Evolutionary conservation across 2,797 vertebrate species (phyloP).

Genomic region (Aldrovandia affinis): DNA sequence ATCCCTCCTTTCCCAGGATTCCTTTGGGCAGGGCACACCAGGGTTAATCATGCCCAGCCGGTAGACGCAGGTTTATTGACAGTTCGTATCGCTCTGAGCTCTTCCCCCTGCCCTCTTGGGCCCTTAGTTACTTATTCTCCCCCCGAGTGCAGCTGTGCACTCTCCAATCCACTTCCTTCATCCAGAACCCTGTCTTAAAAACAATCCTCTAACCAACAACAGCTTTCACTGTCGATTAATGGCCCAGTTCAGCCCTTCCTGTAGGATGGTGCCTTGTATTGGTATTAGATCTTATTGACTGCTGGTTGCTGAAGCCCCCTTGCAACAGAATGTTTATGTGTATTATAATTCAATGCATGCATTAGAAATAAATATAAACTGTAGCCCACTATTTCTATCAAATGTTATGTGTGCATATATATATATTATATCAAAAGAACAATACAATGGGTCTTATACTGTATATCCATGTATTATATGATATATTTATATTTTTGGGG

Average conservation of each 20-base stretch:
- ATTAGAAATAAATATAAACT: neutral
- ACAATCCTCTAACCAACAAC: neutral
- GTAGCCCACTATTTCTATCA: neutral
- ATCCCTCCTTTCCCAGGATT: slow-evolving; percentile 14
- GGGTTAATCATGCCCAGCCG: neutral
- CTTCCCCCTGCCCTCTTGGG: neutral
- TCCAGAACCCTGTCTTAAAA: neutral
- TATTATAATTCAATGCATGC: neutral
- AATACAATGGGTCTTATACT: neutral
- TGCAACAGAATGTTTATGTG: neutral
- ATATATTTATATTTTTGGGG: too few species aligned
- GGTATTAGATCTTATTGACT: neutral
- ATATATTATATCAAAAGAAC: neutral
- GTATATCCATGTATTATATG: neutral
- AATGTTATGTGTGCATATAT: too few species aligned
- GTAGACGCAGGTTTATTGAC: slow-evolving; percentile 4
- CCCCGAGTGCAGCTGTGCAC: neutral
- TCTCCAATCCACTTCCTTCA: neutral
- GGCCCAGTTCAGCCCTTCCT: neutral
- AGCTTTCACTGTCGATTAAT: neutral
- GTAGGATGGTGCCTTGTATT: neutral
- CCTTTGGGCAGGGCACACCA: neutral
- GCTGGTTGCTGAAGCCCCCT: neutral
- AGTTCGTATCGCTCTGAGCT: neutral
- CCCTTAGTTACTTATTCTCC: neutral